These are phyloP conservation scores for Chrosomus eos DNA, from an alignment of 2,797 vertebrate genomes.

Conservation along the genomic window DNA sequence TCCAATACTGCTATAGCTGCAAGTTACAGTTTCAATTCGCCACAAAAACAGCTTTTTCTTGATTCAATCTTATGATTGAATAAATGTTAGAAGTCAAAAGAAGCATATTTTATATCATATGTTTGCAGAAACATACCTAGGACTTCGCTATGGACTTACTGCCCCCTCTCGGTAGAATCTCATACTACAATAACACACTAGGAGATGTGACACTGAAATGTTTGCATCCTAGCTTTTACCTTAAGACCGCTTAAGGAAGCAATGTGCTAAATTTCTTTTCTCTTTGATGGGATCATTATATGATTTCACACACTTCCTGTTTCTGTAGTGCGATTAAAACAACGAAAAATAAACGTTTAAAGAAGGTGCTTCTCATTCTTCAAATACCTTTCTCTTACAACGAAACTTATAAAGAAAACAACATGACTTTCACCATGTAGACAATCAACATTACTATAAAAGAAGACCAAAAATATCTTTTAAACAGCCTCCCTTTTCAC, in stretches of 20 bases:
- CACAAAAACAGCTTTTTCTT: not conserved
- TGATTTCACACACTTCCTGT: slow-evolving; percentile 15
- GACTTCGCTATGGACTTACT: slow-evolving; percentile 40
- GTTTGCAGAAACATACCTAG: slow-evolving; percentile 25
- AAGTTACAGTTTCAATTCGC: not conserved
- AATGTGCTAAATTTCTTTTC: not conserved
- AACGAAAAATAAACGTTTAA: slow-evolving; percentile 10
- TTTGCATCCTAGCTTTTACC: not conserved
- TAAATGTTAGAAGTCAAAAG: slow-evolving; percentile 21
- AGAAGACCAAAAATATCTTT: slow-evolving; percentile 26
- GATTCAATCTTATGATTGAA: not conserved
- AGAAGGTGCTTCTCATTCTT: slow-evolving; percentile 58
- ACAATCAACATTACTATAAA: slow-evolving; percentile 38
- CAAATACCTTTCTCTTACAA: slow-evolving; percentile 32
- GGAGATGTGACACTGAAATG: not conserved
- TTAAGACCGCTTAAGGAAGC: not conserved
- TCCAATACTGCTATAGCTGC: slow-evolving; percentile 18
- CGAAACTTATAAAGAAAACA: slow-evolving; percentile 29
- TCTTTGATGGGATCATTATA: not conserved
- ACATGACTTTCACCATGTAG: slow-evolving; percentile 42
- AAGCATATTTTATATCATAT: slow-evolving; percentile 13
- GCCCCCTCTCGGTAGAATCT: slow-evolving; percentile 56
- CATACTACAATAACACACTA: slow-evolving; percentile 25
- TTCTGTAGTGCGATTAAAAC: slow-evolving; percentile 36
- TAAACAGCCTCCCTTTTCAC: slow-evolving; percentile 49